Percentiles rank a stretch among this genome's conserved stretches.
Conservation (phyloP, 2,113 vertebrate species). For the Erythrocercus mccallii region DNA sequence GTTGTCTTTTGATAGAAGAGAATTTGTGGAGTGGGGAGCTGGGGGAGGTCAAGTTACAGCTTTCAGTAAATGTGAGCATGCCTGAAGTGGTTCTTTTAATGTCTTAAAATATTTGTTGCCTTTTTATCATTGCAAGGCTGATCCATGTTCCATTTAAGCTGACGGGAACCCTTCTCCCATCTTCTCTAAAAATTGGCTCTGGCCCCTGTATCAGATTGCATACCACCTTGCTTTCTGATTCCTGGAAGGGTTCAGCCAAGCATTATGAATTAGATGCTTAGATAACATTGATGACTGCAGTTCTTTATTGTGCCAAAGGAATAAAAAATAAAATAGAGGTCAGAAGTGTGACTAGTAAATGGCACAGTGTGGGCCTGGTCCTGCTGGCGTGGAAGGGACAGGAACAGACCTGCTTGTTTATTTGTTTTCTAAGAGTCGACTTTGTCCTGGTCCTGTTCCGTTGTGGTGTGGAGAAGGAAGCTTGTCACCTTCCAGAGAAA, state of each 20-base stretch:
- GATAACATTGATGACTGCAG: slow-evolving; percentile 53
- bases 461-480: not conserved
- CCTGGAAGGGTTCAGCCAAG: slow-evolving; percentile 59
- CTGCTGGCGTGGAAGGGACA: not conserved
- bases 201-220: slow-evolving; percentile 12
- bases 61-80: slow-evolving; percentile 40
- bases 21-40: not conserved
- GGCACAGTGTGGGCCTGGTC: not conserved
- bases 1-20: slow-evolving; percentile 39
- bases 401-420: not conserved
- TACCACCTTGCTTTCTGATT: slow-evolving; percentile 50
- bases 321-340: slow-evolving; percentile 46
- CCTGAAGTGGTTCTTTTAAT: slow-evolving; percentile 38
- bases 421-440: not conserved
- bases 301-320: slow-evolving; percentile 33
- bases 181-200: slow-evolving; percentile 29
- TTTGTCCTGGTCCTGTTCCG: accelerated
- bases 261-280: slow-evolving; percentile 54
- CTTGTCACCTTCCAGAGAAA: not conserved
- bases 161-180: slow-evolving; percentile 16
- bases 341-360: slow-evolving; percentile 6
- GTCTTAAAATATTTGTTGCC: slow-evolving; percentile 52
- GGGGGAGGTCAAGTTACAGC: slow-evolving; percentile 32
- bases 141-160: slow-evolving; percentile 42
- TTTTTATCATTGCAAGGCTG: slow-evolving; percentile 39